These are phyloP conservation scores for Pardalotus punctatus DNA, from an alignment of 2,113 vertebrate genomes.

Conservation along the genomic window DNA sequence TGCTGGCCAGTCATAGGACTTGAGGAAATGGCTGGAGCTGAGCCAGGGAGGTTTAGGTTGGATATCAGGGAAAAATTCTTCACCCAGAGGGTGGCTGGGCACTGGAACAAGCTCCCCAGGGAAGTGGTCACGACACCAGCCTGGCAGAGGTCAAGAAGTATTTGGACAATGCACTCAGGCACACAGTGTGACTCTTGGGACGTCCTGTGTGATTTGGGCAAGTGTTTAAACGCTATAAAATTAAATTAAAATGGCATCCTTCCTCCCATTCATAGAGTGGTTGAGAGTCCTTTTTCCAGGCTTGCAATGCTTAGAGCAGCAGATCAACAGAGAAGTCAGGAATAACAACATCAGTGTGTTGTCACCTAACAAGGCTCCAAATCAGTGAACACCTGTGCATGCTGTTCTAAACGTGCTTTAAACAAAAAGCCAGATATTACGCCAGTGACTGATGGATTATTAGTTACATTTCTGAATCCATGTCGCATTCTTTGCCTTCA, in stretches of 20 bases:
- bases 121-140: neutral
- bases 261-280: neutral
- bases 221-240: neutral
- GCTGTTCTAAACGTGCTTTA: neutral
- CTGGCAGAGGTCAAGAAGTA: neutral
- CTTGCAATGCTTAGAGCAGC: neutral
- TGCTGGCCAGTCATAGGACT: neutral
- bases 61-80: neutral
- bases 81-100: neutral
- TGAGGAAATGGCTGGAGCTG: neutral
- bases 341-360: neutral
- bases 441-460: neutral
- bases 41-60: neutral
- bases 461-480: neutral
- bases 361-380: neutral
- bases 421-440: neutral
- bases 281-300: neutral
- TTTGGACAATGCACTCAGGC: neutral
- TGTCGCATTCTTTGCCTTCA: conserved; percentile 79
- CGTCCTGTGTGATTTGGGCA: neutral
- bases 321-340: neutral
- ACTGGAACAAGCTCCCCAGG: neutral
- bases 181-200: fast-evolving
- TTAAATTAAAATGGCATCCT: neutral
- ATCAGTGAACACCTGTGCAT: neutral